Conservation (phyloP, 2,797 vertebrate species). For the Sardinella longiceps region DNA sequence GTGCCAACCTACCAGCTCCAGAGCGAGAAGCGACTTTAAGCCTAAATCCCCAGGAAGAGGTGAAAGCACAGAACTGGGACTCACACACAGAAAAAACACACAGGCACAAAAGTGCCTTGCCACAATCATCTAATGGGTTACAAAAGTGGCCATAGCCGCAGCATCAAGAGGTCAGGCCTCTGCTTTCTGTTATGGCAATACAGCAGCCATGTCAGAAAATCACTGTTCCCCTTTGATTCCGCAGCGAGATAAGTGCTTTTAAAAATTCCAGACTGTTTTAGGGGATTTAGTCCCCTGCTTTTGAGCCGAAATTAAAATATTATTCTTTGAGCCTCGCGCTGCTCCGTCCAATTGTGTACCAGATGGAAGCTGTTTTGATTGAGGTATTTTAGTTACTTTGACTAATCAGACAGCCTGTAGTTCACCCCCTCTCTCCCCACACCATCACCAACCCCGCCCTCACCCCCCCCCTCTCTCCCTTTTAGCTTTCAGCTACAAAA, state of each 20-base stretch:
- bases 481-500: constrained; percentile 55
- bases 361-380: constrained; percentile 70
- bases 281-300: constrained; percentile 3
- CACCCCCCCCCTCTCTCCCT: neutral
- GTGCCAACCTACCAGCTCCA: constrained; percentile 48
- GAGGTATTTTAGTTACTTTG: constrained; percentile 58
- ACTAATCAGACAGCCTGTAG: constrained; percentile 63
- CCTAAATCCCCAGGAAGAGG: constrained; percentile 18
- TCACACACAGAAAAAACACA: constrained; percentile 6
- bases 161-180: neutral
- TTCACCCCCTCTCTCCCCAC: constrained; percentile 52
- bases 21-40: neutral
- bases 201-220: constrained; percentile 26
- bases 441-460: no score
- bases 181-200: constrained; percentile 19
- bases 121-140: constrained; percentile 6
- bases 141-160: constrained; percentile 2
- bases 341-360: constrained; percentile 48
- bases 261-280: constrained; percentile 24
- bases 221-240: constrained; percentile 15
- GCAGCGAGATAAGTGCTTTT: neutral
- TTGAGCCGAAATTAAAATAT: constrained; percentile 25
- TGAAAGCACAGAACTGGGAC: constrained; percentile 6
- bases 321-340: constrained; percentile 11
- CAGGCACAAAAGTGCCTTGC: constrained; percentile 7